A percentile compares a stretch with the other conserved stretches of the same genome.
These are phyloP conservation scores for Morphnarchus princeps DNA, from an alignment of 2,113 vertebrate species.

Conservation along the genomic window DNA sequence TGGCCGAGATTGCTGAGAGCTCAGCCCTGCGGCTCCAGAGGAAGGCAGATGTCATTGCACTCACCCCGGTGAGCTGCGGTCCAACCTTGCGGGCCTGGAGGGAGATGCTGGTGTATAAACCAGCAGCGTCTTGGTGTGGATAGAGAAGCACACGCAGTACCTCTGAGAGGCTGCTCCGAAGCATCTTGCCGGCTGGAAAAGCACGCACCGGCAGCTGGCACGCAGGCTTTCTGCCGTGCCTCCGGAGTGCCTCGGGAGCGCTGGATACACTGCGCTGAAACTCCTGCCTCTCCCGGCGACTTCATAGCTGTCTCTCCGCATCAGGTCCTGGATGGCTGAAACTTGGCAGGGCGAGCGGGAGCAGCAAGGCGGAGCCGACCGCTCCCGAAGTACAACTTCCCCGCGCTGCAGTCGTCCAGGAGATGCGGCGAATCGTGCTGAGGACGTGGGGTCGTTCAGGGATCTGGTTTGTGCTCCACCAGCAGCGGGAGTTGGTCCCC, in stretches of 20 bases:
- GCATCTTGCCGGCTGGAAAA: rapidly evolving
- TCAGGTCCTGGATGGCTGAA: not conserved
- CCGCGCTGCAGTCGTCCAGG: rapidly evolving
- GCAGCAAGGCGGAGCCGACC: rapidly evolving
- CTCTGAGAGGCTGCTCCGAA: rapidly evolving
- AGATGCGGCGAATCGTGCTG: rapidly evolving
- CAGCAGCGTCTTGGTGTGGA: rapidly evolving
- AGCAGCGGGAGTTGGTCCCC: not conserved
- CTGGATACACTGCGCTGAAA: rapidly evolving
- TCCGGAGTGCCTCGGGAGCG: rapidly evolving
- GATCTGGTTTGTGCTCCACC: not conserved
- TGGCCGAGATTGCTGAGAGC: not conserved
- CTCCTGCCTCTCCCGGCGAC: not conserved
- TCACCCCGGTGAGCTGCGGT: rapidly evolving
- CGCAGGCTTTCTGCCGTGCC: rapidly evolving
- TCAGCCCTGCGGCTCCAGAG: rapidly evolving
- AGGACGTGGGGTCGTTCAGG: rapidly evolving
- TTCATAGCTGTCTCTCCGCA: not conserved
- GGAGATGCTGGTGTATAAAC: not conserved
- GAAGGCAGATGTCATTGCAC: not conserved
- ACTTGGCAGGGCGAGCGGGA: not conserved
- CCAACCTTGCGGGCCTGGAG: rapidly evolving
- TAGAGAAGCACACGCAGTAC: rapidly evolving
- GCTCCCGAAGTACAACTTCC: not conserved
- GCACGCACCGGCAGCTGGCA: not conserved